A percentile compares a stretch with the other conserved stretches of the same genome.
Conservation (phyloP, 2,888 invertebrate species). For the Sussaba pulchella region DNA sequence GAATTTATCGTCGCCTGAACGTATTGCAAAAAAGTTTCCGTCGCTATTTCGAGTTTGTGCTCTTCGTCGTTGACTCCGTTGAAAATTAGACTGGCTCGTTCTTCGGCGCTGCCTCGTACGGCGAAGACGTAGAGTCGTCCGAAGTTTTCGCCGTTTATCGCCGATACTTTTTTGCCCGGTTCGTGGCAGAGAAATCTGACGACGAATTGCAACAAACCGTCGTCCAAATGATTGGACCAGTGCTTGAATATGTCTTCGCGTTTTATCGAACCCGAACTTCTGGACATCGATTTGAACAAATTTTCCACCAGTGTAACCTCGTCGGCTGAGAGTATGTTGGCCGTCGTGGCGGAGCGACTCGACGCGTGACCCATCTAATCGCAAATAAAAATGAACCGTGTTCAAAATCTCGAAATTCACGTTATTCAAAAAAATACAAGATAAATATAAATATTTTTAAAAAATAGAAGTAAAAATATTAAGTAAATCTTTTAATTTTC, state of each 20-base stretch:
- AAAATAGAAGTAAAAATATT: no score
- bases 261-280: constrained; percentile 83
- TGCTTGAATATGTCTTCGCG: constrained; percentile 83
- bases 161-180: constrained; percentile 80
- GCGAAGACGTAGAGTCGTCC: constrained; percentile 81
- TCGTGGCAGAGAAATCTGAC: constrained; percentile 82
- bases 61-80: constrained; percentile 81
- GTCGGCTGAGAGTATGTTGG: constrained; percentile 81
- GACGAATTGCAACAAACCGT: constrained; percentile 80
- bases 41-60: constrained; percentile 78
- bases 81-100: constrained; percentile 79
- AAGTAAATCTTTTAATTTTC: neutral
- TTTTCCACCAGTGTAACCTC: constrained; percentile 82
- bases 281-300: constrained; percentile 83
- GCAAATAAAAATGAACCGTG: neutral
- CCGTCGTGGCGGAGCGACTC: constrained; percentile 80
- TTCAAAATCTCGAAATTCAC: neutral
- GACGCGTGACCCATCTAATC: constrained; percentile 82
- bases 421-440: no score
- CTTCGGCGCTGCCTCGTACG: constrained; percentile 80
- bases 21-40: constrained; percentile 86
- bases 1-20: constrained; percentile 91
- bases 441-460: no score
- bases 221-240: constrained; percentile 82
- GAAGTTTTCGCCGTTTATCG: constrained; percentile 82